Percentiles rank a stretch among this genome's conserved stretches.
phyloP scores from a whole-genome alignment of 2,113 vertebrate genomes.

The Ptychochromis oligacanthus region DNA sequence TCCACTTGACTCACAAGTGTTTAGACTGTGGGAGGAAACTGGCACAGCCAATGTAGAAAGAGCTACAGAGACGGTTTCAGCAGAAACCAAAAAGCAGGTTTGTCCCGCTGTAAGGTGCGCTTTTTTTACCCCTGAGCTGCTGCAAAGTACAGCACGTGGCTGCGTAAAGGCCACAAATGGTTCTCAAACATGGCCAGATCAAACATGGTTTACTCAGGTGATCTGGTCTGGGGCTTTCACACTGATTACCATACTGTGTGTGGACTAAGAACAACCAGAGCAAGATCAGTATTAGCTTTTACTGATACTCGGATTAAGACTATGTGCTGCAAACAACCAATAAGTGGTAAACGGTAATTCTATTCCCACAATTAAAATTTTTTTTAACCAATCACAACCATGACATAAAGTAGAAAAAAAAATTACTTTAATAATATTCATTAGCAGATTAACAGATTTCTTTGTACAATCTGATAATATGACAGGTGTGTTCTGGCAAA shows the following conservation, averaged over 20 bases:
- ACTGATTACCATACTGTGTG: background rate
- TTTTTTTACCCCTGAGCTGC: background rate
- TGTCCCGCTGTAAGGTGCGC: constrained; percentile 9
- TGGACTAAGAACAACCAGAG: background rate
- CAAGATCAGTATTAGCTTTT: background rate
- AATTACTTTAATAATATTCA: background rate
- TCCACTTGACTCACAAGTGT: constrained; percentile 47
- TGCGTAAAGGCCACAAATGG: background rate
- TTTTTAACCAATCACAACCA: background rate
- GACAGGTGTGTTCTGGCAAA: background rate
- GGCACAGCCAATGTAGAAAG: constrained; percentile 13
- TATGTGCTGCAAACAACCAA: background rate
- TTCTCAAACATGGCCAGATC: constrained; percentile 1
- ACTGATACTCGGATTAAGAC: background rate
- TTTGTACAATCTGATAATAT: background rate
- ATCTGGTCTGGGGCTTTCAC: background rate
- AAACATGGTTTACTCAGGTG: background rate
- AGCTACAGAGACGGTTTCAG: constrained; percentile 5
- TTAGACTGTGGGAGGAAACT: constrained; percentile 44
- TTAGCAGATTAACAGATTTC: background rate
- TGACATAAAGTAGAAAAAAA: no score
- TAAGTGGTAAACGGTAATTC: background rate
- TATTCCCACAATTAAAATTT: background rate
- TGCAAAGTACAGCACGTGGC: constrained; percentile 3
- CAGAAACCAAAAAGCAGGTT: background rate